Percentiles rank a stretch among this genome's conserved stretches.
These are phyloP conservation scores for Philopotamus ludificatus DNA, from an alignment of 1,140 invertebrate species.

Conservation along the genomic window DNA sequence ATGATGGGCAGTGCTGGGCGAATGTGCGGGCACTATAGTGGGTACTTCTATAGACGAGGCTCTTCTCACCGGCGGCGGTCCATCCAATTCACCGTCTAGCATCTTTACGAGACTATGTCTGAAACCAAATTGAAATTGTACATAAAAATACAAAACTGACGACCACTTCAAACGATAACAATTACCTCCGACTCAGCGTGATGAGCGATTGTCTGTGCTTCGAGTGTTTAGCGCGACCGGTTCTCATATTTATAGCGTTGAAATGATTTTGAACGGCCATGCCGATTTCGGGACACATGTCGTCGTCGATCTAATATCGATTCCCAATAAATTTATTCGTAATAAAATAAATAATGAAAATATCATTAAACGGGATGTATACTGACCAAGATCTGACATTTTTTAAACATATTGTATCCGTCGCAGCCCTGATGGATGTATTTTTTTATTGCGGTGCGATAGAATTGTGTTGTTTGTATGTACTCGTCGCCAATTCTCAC, in stretches of 20 bases:
- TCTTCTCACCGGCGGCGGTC: conserved; percentile 64
- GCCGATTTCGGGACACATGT: conserved; percentile 78
- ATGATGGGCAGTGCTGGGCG: conserved; percentile 41
- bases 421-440: conserved; percentile 80
- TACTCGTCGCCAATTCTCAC: conserved; percentile 85
- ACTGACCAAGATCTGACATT: conserved; percentile 70
- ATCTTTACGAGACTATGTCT: conserved; percentile 76
- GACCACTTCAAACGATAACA: conserved; percentile 23
- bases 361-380: background rate
- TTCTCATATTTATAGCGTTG: conserved; percentile 75
- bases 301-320: conserved; percentile 68
- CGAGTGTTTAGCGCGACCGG: conserved; percentile 69
- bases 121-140: conserved; percentile 34
- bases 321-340: background rate
- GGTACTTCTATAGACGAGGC: conserved; percentile 47
- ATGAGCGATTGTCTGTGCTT: conserved; percentile 82
- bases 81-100: conserved; percentile 68
- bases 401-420: conserved; percentile 78
- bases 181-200: conserved; percentile 69
- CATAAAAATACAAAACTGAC: background rate
- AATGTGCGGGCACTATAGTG: conserved; percentile 33
- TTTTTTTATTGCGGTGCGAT: conserved; percentile 78
- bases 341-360: conserved; percentile 9
- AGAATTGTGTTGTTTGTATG: conserved; percentile 68
- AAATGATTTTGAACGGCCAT: conserved; percentile 87